These are phyloP conservation scores for Drosophila demipolita DNA, from an alignment of 2,888 invertebrate species.

Conservation along the genomic window DNA sequence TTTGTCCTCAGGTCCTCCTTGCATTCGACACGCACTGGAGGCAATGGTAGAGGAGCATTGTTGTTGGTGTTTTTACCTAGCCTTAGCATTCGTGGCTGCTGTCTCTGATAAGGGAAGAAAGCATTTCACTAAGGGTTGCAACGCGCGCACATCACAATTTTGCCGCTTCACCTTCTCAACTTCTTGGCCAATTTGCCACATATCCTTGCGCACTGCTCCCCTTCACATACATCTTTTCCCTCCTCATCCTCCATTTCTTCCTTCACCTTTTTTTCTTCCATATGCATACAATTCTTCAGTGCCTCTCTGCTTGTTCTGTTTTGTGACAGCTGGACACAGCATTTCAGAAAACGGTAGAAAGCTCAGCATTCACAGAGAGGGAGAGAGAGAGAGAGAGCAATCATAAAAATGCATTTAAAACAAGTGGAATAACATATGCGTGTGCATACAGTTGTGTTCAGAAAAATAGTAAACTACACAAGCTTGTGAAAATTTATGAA, in stretches of 20 bases:
- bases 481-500: not conserved
- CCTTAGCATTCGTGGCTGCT: conserved; percentile 2
- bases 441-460: not conserved
- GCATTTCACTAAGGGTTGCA: conserved; percentile 63
- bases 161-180: conserved; percentile 12
- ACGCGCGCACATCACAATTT: conserved; percentile 10
- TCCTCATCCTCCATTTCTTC: not conserved
- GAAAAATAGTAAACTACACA: not conserved
- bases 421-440: not conserved
- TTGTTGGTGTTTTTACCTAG: conserved; percentile 25
- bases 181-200: conserved; percentile 22
- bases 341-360: conserved; percentile 20
- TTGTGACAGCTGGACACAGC: conserved; percentile 24
- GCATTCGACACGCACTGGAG: conserved; percentile 42
- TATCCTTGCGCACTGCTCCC: not conserved
- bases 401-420: conserved; percentile 10
- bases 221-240: too few relatives aligned
- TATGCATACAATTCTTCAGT: conserved; percentile 5
- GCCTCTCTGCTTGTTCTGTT: not conserved
- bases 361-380: conserved; percentile 7
- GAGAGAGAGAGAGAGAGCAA: not conserved
- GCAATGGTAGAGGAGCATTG: conserved; percentile 19
- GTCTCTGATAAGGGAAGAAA: conserved; percentile 60
- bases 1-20: conserved; percentile 31
- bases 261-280: not conserved